Base-by-base conservation (phyloP, 2,113 vertebrate genomes). In the Kryptolebias marmoratus region DNA sequence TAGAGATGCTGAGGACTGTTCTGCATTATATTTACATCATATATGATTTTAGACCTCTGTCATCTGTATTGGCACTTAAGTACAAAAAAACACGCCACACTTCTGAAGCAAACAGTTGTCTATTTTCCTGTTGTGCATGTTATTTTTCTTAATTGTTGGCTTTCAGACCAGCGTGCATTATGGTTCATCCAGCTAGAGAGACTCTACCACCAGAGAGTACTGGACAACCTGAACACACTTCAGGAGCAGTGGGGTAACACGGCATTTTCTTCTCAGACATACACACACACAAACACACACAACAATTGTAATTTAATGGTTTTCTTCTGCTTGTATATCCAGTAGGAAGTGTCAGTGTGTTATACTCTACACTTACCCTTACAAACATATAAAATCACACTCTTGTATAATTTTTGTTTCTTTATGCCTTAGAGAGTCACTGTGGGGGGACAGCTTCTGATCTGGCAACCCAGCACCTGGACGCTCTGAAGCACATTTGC, bases 161-260 rank as follows among this genome's bases (percentile, higher is more conserved):
- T 2, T 85, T 88, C 93, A 99, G 98, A 96, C 91, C 95, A 97
- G 86, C 92, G 93, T 80, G 98, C 97, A 0, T 91, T 99, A 83
- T 94, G 95, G 68, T 99, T 97, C 84, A 94, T 99, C 88, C 95
- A 97, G 53, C 93, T 99, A 68, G 96, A 99, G 90, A 92, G 93
- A 59, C 79, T 97, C 14, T 99, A 99, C 86, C 97, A 98, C 47
- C 95, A 98, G 78, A 95, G 96, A 57, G 80, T 98, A 59, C 88
- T 99, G 70, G 93, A 95, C 80, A 99, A 99, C 91, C 94, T 99
- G 71, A 93, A 94, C 81, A 90, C 93, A 73, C 94, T 99, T 88
- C 96, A 98, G 75, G 91, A 96, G 22, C 94, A 96, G 36, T 99
- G 97, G 97, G 97, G 98, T 99, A 89, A 91, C 7, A 62, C 45